phyloP scores from a whole-genome alignment of 1,140 invertebrate genomes.

The Cotesia vestalis region DNA sequence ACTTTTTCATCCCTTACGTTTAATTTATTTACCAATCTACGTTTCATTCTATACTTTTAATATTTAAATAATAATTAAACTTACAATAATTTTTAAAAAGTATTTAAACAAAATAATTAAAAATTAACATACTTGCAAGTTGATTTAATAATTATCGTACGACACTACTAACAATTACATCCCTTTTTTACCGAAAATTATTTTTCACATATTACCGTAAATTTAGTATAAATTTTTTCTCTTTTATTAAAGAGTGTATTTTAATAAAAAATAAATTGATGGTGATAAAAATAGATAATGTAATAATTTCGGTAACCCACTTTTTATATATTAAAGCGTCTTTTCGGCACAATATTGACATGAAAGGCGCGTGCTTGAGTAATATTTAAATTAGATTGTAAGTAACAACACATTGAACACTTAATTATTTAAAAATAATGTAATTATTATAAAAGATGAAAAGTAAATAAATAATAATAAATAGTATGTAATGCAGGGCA shows the following conservation, averaged over 20 bases:
- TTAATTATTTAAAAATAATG: background rate
- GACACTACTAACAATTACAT: too few species aligned
- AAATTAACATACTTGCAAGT: too few species aligned
- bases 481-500: slow-evolving; percentile 42
- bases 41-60: background rate
- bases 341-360: slow-evolving; percentile 2
- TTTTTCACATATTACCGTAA: too few species aligned
- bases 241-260: too few species aligned
- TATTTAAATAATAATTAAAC: background rate
- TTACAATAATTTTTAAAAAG: too few species aligned
- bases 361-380: background rate
- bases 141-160: too few species aligned
- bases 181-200: too few species aligned
- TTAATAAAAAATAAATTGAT: background rate
- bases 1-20: slow-evolving; percentile 5
- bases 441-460: background rate
- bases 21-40: slow-evolving; percentile 8
- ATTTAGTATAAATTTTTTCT: too few species aligned
- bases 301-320: background rate
- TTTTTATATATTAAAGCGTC: background rate
- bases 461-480: slow-evolving; percentile 33
- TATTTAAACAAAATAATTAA: too few species aligned
- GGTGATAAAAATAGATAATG: background rate
- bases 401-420: background rate
- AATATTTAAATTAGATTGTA: background rate